Evolutionary conservation across 2,888 invertebrate species (phyloP), one percentile per base, ranked within the genome.

Genomic region (Spodoptera picta): DNA sequence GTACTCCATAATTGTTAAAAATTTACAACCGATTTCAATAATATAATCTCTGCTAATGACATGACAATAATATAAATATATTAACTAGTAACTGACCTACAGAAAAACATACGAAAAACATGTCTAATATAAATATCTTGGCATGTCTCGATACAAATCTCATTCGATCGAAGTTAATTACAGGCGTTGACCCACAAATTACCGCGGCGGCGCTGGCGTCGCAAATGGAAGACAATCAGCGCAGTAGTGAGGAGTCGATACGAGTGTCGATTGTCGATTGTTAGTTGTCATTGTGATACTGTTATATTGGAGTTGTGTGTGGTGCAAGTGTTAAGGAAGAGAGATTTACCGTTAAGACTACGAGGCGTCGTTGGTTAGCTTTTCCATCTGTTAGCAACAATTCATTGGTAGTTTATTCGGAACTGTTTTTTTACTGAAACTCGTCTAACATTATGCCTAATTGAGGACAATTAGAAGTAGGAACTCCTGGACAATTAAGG

Each of bases 151-250:
- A 36, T 36, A 36, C 36, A 54, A 47, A 60, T 23, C 43, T 55
- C 36, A 60, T 46, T 49, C 11, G 23, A 48, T 27, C 19, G 10
- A n/a, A 56, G 65, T n/a, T 54, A 59, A 69, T 74, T 36, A n/a
- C 57, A 60, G 23, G n/a, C 24, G 6, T n/a, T 68, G 57, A 51
- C 69, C 60, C 11, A 63, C 12, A 69, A 73, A 58, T 55, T 31
- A 31, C 9, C 9, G n/a, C 48, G 60, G 63, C 52, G 48, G 46
- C 19, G 55, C 47, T 57, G 12, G n/a, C 36, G 36, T 9, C 36
- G 36, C 36, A 57, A 62, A 55, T 60, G 49, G 50, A 64, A 47
- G 36, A 57, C 56, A 65, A 48, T 66, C 45, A 36, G 19, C 51
- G 51, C 47, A 50, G 44, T 43, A 49, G 59, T 47, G 53, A 50